Evolutionary conservation across 23 tunicate species (phyloP).

Genomic region (Ascidia mentula): DNA sequence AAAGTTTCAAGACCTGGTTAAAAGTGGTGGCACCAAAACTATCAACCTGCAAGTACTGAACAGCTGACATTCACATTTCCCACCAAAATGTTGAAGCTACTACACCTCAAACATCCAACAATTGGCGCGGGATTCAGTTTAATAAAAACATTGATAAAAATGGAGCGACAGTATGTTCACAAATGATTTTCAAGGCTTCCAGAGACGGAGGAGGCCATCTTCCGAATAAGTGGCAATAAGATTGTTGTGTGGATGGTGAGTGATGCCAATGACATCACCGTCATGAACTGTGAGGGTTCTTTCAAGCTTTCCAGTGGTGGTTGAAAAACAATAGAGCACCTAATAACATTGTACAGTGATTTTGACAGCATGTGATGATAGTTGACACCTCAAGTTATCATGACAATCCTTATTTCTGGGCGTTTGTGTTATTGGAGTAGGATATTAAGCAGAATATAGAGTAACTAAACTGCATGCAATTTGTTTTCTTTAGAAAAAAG

Average conservation of each 20-base stretch:
- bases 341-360: not conserved
- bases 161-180: not conserved
- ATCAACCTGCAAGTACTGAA: not conserved
- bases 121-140: not conserved
- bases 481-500: too few species aligned
- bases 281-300: conserved; percentile 93
- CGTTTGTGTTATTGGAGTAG: too few species aligned
- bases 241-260: conserved; percentile 94
- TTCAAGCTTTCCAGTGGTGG: conserved; percentile 83
- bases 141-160: not conserved
- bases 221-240: conserved; percentile 89
- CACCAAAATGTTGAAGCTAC: not conserved
- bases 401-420: too few species aligned
- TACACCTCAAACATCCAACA: not conserved
- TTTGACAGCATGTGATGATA: not conserved
- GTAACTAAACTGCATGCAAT: too few species aligned
- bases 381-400: too few species aligned
- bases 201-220: conserved; percentile 86
- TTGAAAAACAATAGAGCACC: conserved; percentile 94
- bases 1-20: not conserved
- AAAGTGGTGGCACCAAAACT: not conserved
- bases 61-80: not conserved
- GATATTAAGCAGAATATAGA: too few species aligned
- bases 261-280: conserved; percentile 84
- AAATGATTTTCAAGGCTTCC: conserved; percentile 64